Evolutionary conservation across 2,113 vertebrate species (phyloP).

Genomic region (Hippopotamus amphibius): DNA sequence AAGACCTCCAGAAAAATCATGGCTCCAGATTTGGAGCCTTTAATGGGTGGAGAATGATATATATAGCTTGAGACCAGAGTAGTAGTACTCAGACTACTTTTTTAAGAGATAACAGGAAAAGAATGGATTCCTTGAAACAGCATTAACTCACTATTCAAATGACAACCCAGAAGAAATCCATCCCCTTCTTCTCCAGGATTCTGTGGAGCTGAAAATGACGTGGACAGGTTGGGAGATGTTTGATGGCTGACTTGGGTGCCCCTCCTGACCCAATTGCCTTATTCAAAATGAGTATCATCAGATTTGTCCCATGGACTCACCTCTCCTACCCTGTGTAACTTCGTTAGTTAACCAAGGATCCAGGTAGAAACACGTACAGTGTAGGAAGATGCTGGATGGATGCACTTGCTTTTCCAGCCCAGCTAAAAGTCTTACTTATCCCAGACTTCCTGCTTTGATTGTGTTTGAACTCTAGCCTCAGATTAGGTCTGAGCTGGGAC

Average conservation of each 20-base stretch:
- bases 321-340: background rate
- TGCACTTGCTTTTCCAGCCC: background rate
- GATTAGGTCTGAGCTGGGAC: background rate
- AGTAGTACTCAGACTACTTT: constrained; percentile 21
- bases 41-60: constrained; percentile 9
- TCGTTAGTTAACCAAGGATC: constrained; percentile 14
- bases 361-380: background rate
- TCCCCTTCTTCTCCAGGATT: background rate
- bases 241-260: background rate
- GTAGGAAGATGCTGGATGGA: background rate
- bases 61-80: background rate
- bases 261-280: background rate
- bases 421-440: background rate
- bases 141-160: background rate
- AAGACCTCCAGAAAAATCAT: background rate
- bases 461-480: constrained; percentile 23
- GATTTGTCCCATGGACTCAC: background rate
- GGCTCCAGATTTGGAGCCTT: constrained; percentile 20
- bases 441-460: background rate
- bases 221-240: background rate
- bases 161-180: background rate
- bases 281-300: constrained; percentile 35
- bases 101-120: background rate
- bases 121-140: background rate
- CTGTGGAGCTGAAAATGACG: background rate